Base-by-base conservation (phyloP, 1,140 invertebrate species). In the Orius laevigatus region DNA sequence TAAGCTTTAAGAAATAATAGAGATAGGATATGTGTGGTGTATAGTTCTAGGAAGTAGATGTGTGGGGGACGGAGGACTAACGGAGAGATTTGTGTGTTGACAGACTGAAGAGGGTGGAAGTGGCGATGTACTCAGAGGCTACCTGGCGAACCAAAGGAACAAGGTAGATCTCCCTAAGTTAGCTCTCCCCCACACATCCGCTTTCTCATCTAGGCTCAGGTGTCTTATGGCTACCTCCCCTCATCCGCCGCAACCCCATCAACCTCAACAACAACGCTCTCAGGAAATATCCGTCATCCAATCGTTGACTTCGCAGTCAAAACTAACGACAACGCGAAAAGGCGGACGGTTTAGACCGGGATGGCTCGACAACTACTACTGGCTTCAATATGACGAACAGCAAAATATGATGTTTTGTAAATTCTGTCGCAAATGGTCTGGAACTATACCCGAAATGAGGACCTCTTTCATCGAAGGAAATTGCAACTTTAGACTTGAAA, bases 401-500 rank as follows among this genome's bases (percentile, higher is more conserved):
- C 66, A 66, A 18, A 79, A 81, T 56, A 71, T 73, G 31, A 81
- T 81, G 78, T 81, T 66, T 59, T 82, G 79, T 58, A 76, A 73
- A 55, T 79, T 73, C 51, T 81, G 79, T 57, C 66, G 78, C 50
- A 77, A 78, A 55, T 81, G 77, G 77, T 77, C 75, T 49, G 68
- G 70, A 32, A 70, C 74, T 9, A 66, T 81, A 48, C 74, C 76
- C 11, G 74, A 78, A 46, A 77, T 79, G 57, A 70, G 77, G 45
- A 81, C 78, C 15, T 80, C 77, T 1, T 82, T 82, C 56, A 75
- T 78, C 3, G 72, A 77, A 53, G 78, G 78, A n/a, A 81, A 78
- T 56, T 71, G 72, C 20, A 81, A 81, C 60, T 81, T 81, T 63
- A 69, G 78, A 47, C 63, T 79, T 31, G 78, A 81, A 65, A 82